Evolutionary conservation across 92 coral and sea anemone genomes (phyloP).

Genomic region (Epizoanthus stellaris): DNA sequence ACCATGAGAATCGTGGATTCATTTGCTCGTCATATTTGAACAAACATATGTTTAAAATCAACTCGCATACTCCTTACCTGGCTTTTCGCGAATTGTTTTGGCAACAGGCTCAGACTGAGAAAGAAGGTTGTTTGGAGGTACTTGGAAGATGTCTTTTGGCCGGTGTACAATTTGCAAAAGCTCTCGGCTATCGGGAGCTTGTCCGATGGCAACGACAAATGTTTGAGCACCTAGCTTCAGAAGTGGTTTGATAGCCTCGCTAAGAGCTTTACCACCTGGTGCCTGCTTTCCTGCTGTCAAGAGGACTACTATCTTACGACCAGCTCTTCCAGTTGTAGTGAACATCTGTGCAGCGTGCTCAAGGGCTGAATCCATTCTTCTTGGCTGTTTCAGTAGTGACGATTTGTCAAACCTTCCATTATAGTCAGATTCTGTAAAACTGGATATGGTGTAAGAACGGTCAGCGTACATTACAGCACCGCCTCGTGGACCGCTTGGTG

Average conservation of each 20-base stretch:
- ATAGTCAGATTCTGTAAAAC: conserved; percentile 54
- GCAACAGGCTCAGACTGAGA: conserved; percentile 20
- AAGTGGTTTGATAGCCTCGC: conserved; percentile 59
- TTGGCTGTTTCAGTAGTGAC: conserved; percentile 25
- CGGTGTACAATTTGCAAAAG: conserved; percentile 57
- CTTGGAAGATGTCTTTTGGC: conserved; percentile 43
- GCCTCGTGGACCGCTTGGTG: conserved; percentile 53
- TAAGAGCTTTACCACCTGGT: conserved; percentile 40
- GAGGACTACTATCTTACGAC: conserved; percentile 80
- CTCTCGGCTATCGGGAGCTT: conserved; percentile 50
- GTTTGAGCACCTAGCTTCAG: conserved; percentile 70
- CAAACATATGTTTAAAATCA: no score
- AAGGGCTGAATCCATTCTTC: conserved; percentile 75
- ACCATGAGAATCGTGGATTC: no score
- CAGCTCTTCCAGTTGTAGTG: conserved; percentile 51
- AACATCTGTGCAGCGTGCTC: conserved; percentile 61
- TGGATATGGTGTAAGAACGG: conserved; percentile 50
- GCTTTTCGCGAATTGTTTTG: conserved; percentile 27
- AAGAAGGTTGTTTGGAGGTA: neutral
- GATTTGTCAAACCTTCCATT: conserved; percentile 52
- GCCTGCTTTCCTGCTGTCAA: conserved; percentile 73
- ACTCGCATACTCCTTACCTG: neutral
- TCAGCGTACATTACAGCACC: conserved; percentile 64
- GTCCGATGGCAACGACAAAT: conserved; percentile 76
- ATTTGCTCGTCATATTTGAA: no score